A percentile compares a stretch with the other conserved stretches of the same genome.
phyloP scores from a whole-genome alignment of 2,797 vertebrate genomes.

The Catharus ustulatus region DNA sequence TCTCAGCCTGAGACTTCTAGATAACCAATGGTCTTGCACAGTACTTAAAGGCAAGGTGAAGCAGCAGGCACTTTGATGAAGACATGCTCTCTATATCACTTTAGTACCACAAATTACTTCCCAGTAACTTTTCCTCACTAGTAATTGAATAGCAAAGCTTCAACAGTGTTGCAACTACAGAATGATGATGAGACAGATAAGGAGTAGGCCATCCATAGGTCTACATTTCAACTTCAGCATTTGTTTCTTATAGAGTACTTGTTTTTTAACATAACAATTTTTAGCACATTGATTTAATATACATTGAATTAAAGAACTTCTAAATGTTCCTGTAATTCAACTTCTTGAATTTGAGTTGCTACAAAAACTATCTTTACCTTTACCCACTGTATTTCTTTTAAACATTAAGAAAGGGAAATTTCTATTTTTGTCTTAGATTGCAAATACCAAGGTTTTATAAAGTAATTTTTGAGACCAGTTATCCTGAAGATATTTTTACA shows the following conservation, averaged over 20 bases:
- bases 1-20: neutral
- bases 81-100: neutral
- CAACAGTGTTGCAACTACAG: neutral
- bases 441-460: neutral
- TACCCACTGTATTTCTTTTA: conserved; percentile 26
- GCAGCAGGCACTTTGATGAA: neutral
- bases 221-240: neutral
- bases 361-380: conserved; percentile 18
- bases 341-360: neutral
- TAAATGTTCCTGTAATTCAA: neutral
- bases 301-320: neutral
- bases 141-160: neutral
- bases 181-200: neutral
- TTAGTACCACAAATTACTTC: neutral
- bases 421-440: conserved; percentile 1
- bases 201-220: neutral
- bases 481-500: neutral
- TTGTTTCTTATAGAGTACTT: neutral
- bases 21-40: neutral
- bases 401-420: conserved; percentile 47
- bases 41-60: neutral
- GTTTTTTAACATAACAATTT: neutral
- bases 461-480: neutral
- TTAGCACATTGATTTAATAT: neutral
- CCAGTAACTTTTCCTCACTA: neutral